Evolutionary conservation across 2,113 vertebrate species (phyloP).

Genomic region (Calidris pugnax): DNA sequence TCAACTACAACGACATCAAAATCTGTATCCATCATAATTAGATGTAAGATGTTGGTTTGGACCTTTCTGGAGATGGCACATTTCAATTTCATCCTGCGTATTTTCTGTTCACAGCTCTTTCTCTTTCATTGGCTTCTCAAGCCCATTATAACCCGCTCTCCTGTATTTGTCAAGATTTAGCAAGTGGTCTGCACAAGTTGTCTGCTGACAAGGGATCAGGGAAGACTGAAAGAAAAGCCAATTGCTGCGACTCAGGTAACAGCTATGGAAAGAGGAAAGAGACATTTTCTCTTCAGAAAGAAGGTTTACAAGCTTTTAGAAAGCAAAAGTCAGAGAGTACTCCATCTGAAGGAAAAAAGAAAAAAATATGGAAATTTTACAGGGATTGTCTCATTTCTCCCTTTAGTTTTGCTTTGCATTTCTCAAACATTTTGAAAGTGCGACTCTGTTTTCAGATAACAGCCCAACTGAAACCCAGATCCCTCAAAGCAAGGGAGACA

Average conservation of each 20-base stretch:
- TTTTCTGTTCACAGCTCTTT: not conserved
- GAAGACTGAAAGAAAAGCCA: not conserved
- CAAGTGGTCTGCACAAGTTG: not conserved
- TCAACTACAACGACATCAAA: not conserved
- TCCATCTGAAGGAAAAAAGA: not conserved
- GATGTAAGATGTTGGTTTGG: not conserved
- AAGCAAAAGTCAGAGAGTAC: not conserved
- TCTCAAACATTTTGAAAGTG: not conserved
- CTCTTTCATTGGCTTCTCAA: not conserved
- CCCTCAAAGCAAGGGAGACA: not conserved
- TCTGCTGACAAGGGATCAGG: not conserved
- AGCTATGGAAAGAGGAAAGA: not conserved
- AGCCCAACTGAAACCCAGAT: not conserved
- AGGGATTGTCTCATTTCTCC: not conserved
- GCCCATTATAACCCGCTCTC: not conserved
- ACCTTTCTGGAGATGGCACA: not conserved
- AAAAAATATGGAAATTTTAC: not conserved
- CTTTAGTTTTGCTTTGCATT: not conserved
- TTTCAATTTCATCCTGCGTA: not conserved
- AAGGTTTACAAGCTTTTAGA: not conserved
- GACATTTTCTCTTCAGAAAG: not conserved
- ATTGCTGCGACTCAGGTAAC: not conserved
- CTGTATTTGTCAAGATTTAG: not conserved
- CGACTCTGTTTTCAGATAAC: not conserved
- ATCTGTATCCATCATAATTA: not conserved